Percentiles rank a stretch among this genome's conserved stretches.
Evolutionary conservation across 2,113 vertebrate species (phyloP).

Genomic region (Chaetodon trifascialis): DNA sequence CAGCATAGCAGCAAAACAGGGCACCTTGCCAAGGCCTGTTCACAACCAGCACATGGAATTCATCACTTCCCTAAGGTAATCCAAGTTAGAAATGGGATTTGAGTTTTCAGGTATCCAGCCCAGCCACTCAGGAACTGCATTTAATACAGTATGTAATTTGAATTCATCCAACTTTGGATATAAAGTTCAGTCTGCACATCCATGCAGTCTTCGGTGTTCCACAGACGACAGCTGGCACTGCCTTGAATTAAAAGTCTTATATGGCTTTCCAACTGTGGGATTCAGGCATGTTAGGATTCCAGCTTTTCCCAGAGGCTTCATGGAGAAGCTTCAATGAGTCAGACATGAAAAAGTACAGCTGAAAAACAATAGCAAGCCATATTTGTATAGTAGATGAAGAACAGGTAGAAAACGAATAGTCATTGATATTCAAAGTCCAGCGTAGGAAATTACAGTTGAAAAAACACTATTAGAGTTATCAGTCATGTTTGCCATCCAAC

Average conservation of each 20-base stretch:
- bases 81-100: slow-evolving; percentile 25
- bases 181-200: slow-evolving; percentile 16
- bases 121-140: background rate
- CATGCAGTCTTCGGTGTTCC: background rate
- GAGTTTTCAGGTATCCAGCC: slow-evolving; percentile 13
- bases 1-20: slow-evolving; percentile 61
- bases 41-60: slow-evolving; percentile 5
- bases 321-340: slow-evolving; percentile 10
- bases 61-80: slow-evolving; percentile 1
- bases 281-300: slow-evolving; percentile 25
- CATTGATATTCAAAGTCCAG: slow-evolving; percentile 51
- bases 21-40: slow-evolving; percentile 29
- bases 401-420: slow-evolving; percentile 30
- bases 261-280: slow-evolving; percentile 28
- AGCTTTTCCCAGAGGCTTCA: slow-evolving; percentile 31
- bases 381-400: slow-evolving; percentile 20
- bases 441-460: slow-evolving; percentile 32
- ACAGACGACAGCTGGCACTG: background rate
- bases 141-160: slow-evolving; percentile 7
- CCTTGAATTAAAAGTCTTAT: slow-evolving; percentile 7
- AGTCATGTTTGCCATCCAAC: slow-evolving; percentile 51
- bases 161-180: background rate
- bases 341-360: slow-evolving; percentile 26
- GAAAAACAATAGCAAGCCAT: slow-evolving; percentile 29
- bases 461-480: slow-evolving; percentile 12